phyloP scores from a whole-genome alignment of 37 sponge, comb jelly and placozoan species.

The Eunapius fragilis region DNA sequence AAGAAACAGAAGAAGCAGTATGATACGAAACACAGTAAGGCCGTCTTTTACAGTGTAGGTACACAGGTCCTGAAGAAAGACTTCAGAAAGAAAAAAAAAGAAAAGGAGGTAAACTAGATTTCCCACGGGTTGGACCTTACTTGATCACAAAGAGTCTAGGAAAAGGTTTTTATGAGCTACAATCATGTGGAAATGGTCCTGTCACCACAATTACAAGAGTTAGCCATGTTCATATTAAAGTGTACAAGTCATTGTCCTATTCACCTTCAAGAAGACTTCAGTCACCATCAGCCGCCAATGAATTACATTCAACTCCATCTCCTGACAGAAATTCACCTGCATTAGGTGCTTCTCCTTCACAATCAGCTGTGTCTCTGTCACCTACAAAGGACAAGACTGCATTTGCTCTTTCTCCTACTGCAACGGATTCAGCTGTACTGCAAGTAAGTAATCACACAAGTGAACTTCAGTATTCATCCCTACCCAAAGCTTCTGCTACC shows the following conservation, averaged over 20 bases:
- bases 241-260: neutral
- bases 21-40: conserved; percentile 46
- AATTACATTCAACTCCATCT: neutral
- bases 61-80: conserved; percentile 31
- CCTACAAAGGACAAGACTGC: neutral
- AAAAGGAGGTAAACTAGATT: conserved; percentile 59
- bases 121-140: conserved; percentile 37
- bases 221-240: neutral
- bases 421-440: neutral
- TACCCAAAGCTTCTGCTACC: neutral
- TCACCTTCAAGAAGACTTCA: neutral
- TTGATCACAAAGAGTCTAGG: conserved; percentile 15
- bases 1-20: conserved; percentile 52
- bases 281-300: neutral
- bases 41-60: conserved; percentile 29
- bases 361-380: neutral
- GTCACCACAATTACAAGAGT: neutral
- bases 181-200: conserved; percentile 2
- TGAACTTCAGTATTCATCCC: neutral
- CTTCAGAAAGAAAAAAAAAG: conserved; percentile 46
- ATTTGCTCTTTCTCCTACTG: neutral
- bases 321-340: neutral
- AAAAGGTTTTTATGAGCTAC: conserved; percentile 1
- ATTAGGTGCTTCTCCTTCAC: neutral
- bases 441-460: neutral